Conservation (phyloP, 2,888 invertebrate species). For the Ophonus ardosiacus region DNA sequence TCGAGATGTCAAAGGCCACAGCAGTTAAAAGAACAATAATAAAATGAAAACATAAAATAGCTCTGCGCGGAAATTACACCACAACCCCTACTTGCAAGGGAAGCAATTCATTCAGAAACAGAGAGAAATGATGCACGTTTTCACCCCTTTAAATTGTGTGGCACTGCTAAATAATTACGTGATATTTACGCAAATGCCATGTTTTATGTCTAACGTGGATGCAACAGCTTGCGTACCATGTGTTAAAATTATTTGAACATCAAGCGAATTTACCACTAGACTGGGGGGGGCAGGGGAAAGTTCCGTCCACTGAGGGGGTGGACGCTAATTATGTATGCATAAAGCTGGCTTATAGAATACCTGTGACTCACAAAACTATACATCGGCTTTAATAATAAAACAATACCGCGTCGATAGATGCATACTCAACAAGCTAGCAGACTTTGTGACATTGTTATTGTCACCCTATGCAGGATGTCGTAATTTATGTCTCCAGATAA, state of each 20-base stretch:
- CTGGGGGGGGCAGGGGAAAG: not conserved
- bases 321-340: conserved; percentile 59
- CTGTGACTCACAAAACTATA: conserved; percentile 61
- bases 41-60: not conserved
- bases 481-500: conserved; percentile 51
- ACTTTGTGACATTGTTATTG: conserved; percentile 29
- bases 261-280: conserved; percentile 44
- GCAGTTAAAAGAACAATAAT: not conserved
- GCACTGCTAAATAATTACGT: conserved; percentile 42
- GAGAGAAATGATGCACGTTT: conserved; percentile 40
- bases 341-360: conserved; percentile 57
- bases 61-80: not conserved
- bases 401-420: conserved; percentile 47
- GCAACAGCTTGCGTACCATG: conserved; percentile 52
- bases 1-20: not conserved
- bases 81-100: conserved; percentile 10
- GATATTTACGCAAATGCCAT: conserved; percentile 48
- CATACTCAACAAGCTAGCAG: conserved; percentile 37
- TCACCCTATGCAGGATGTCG: conserved; percentile 42
- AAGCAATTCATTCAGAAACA: conserved; percentile 45
- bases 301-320: conserved; percentile 46
- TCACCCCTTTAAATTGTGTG: conserved; percentile 44
- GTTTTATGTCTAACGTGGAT: conserved; percentile 36
- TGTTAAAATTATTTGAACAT: conserved; percentile 57
- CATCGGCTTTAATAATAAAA: conserved; percentile 46